Base-by-base conservation (phyloP, 2,113 vertebrate genomes). In the Rhizomys pruinosus region DNA sequence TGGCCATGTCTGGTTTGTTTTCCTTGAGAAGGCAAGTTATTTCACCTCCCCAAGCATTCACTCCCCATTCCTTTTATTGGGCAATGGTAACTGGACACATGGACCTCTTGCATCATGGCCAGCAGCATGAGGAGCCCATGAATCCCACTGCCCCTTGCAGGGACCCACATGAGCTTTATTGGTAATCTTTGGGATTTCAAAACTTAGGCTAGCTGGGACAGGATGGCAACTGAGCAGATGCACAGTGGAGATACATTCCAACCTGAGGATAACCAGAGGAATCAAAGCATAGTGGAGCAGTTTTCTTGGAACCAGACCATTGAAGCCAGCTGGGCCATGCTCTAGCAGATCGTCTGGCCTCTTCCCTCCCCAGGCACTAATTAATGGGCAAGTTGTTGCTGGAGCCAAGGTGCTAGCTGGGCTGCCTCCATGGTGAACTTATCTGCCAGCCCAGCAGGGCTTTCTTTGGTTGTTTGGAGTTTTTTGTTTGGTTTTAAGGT, bases 71-170 rank as follows among this genome's bases (percentile, higher is more conserved):
- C 76, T 27, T 69, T 52, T 80, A 77, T n/a, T n/a, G n/a, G 37
- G 44, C 1, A 1, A 7, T n/a, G 8, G 59, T n/a, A 29, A n/a
- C n/a, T 37, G 32, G 37, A 27, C 27, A 5, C 19, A 0, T 1
- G 47, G 17, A 3, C 3, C 9, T 52, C 32, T 39, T 7, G 37
- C 52, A 19, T 61, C 1, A 3, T 15, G 19, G 69, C 74, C 59
- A n/a, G 66, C 42, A 91, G 34, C 23, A 9, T 39, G 7, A 39
- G 57, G 85, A 84, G 42, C 29, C 85, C 73, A 1, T 39, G 39
- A 13, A 15, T 92, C 59, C 86, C 39, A 25, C n/a, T 77, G 32
- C 66, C 87, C 44, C 34, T 8, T 11, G 17, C n/a, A 69, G 7
- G 13, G 47, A 22, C 47, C 20, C n/a, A 0, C 5, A 8, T 79